Base-by-base conservation (phyloP, 2,113 vertebrate species). In the Apeltes quadracus region DNA sequence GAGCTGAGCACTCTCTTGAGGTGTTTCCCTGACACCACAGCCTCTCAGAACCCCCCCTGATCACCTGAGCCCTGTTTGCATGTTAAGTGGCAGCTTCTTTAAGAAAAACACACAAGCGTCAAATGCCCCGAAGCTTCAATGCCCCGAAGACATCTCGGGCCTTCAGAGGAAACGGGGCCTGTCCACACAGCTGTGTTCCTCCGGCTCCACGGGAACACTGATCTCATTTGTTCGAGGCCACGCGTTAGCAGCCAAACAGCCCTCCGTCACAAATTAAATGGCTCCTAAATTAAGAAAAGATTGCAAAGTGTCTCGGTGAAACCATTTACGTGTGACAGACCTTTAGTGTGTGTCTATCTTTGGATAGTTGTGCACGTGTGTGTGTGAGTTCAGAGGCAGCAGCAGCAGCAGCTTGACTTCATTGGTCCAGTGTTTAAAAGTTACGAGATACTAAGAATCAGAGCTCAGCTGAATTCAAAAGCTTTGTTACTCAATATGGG, bases 111-210 rank as follows among this genome's bases (percentile, higher is more conserved):
- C 46, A 59, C 54, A 64, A 15, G 34, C 39, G 43, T 68, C 75
- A 55, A 83, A 72, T 74, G 61, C 55, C 51, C 74, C n/a, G n/a
- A n/a, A n/a, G n/a, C n/a, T 48, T 68, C 75, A 55, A 83, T 75
- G 76, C 64, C 55, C 51, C 73, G 76, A 74, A 68, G 68, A 79
- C 75, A 82, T 78, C 61, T 70, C 67, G 27, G 75, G 72, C 77
- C 69, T 70, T 57, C 55, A 65, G 65, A 81, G 55, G 43, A 63
- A 79, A 61, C 14, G 75, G 68, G 70, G 77, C 53, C 46, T 39
- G 81, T 80, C 76, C 69, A 77, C 67, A 86, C 78, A 85, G 72
- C 58, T 86, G 81, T 72, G 57, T 48, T 76, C 73, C 74, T 46
- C 20, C 0, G 61, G 85, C 76, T 78, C 7, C 1, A 57, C 9